Evolutionary conservation across 2,797 vertebrate species (phyloP).

Genomic region (Tarsius wallacei): DNA sequence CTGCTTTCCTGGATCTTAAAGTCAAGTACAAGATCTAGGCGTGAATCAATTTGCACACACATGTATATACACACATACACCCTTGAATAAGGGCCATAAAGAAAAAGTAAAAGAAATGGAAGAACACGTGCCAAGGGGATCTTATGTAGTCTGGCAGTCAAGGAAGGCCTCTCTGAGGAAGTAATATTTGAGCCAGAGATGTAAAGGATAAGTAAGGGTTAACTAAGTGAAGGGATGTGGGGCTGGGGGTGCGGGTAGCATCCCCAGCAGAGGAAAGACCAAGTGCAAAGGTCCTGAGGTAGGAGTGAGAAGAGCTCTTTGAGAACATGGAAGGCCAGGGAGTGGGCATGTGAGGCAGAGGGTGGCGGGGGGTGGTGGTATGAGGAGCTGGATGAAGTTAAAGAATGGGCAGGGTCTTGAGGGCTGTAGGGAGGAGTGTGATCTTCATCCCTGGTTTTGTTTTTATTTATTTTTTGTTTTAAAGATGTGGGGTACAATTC

Average conservation of each 20-base stretch:
- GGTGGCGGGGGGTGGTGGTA: too few relatives aligned
- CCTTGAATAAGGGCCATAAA: neutral
- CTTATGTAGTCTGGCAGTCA: neutral
- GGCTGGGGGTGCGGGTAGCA: neutral
- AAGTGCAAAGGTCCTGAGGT: conserved; percentile 5
- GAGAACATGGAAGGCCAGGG: neutral
- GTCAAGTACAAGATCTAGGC: neutral
- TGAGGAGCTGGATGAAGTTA: too few relatives aligned
- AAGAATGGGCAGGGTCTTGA: neutral
- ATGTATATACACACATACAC: neutral
- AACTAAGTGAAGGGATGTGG: neutral
- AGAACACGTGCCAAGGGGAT: neutral
- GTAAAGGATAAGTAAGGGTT: neutral
- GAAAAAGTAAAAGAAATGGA: neutral
- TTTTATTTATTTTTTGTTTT: too few relatives aligned
- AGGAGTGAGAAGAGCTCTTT: neutral
- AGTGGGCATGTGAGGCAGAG: too few relatives aligned
- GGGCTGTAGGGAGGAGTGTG: neutral
- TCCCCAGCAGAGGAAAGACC: neutral
- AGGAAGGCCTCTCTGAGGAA: neutral
- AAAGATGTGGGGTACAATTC: too few relatives aligned
- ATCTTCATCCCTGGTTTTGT: neutral
- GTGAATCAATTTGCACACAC: neutral
- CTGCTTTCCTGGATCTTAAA: conserved; percentile 24
- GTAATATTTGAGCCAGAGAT: neutral